Conservation (phyloP, 2,113 vertebrate genomes). For the Naja naja region DNA sequence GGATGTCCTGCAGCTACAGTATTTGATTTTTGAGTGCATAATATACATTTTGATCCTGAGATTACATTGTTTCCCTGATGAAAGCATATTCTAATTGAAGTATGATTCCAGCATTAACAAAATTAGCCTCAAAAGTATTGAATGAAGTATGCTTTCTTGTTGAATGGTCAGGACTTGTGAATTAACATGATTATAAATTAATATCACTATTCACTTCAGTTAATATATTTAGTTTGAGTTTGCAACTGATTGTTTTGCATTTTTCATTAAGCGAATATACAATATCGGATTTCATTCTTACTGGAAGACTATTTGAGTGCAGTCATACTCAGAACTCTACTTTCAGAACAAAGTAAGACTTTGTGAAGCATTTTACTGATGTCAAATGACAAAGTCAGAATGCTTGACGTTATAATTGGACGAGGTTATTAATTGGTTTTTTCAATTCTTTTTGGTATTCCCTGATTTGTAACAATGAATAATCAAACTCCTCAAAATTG, state of each 20-base stretch:
- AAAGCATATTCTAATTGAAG: not conserved
- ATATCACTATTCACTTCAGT: not conserved
- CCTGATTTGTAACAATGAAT: constrained; percentile 3
- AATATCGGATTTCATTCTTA: not conserved
- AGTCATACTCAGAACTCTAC: not conserved
- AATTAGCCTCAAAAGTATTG: not conserved
- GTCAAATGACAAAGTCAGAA: not conserved
- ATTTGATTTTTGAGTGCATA: not conserved
- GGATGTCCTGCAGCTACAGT: not conserved
- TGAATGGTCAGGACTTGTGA: not conserved
- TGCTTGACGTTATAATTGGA: not conserved
- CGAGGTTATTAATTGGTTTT: not conserved
- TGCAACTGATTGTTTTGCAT: not conserved
- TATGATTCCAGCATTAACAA: not conserved
- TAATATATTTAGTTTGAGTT: not conserved
- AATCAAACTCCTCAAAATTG: constrained; percentile 13
- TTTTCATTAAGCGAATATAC: not conserved
- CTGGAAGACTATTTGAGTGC: not conserved
- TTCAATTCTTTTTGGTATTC: not conserved
- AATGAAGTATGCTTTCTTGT: not conserved
- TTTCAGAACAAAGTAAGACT: not conserved
- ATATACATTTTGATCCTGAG: not conserved
- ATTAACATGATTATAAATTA: not conserved
- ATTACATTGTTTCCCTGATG: not conserved
- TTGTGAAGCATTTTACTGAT: not conserved